Conservation (phyloP, 2,113 vertebrate genomes). For the Brachionichthys hirsutus region DNA sequence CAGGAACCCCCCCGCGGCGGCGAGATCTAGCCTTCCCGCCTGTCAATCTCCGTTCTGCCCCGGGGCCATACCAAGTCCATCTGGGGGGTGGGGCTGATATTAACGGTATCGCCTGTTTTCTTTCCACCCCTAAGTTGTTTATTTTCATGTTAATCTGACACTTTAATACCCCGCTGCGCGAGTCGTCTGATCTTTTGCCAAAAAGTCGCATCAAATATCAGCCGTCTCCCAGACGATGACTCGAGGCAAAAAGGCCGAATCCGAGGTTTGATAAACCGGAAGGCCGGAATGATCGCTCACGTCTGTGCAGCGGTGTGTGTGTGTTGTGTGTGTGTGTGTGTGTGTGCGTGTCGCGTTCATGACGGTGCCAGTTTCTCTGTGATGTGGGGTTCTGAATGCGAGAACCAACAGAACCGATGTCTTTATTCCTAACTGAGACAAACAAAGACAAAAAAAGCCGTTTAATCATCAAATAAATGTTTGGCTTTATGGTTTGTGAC, state of each 20-base stretch:
- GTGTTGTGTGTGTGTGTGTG: conserved; percentile 31
- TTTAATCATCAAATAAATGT: no score
- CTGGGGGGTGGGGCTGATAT: conserved; percentile 72
- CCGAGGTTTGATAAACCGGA: conserved; percentile 55
- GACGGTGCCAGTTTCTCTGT: no score
- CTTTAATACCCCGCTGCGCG: conserved; percentile 70
- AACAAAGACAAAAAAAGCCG: no score
- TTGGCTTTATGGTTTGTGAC: no score
- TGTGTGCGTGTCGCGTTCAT: conserved; percentile 35
- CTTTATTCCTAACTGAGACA: no score
- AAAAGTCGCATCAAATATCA: conserved; percentile 40
- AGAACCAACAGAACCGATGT: no score
- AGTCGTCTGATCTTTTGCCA: conserved; percentile 69
- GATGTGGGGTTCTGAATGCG: conserved; percentile 13
- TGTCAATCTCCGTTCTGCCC: conserved; percentile 74
- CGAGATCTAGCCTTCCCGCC: conserved; percentile 66
- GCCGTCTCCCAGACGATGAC: conserved; percentile 60
- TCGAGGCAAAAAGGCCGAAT: conserved; percentile 54
- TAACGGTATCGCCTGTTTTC: conserved; percentile 67
- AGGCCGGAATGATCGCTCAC: conserved; percentile 48
- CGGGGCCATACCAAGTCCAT: conserved; percentile 67
- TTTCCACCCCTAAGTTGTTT: conserved; percentile 74
- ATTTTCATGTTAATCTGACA: conserved; percentile 78
- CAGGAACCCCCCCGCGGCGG: conserved; percentile 59
- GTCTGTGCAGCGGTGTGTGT: conserved; percentile 40